Evolutionary conservation across 1,140 invertebrate genomes (phyloP).

Genomic region (Melitaea cinxia): DNA sequence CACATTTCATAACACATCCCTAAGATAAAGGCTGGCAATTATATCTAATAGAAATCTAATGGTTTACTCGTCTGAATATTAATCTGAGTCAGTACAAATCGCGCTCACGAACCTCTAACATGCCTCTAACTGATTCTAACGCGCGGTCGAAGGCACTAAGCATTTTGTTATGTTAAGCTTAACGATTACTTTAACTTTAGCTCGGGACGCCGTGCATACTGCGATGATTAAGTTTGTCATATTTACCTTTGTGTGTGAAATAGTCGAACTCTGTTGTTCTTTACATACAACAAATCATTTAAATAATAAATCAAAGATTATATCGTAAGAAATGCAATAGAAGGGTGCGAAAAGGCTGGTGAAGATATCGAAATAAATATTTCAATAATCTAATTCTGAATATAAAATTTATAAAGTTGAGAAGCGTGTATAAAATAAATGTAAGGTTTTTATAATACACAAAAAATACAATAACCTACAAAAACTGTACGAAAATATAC

Average conservation of each 20-base stretch:
- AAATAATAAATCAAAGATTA: no score
- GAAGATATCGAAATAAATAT: no score
- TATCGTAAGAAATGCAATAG: no score
- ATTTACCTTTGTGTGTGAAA: constrained; percentile 9
- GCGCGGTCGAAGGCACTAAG: constrained; percentile 19
- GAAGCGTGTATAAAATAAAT: no score
- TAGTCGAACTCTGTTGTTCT: not conserved
- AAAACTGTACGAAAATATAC: no score
- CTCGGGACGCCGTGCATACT: constrained; percentile 16
- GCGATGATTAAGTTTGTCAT: not conserved
- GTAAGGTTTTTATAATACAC: no score
- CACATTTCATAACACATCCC: constrained; percentile 6
- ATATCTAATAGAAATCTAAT: constrained; percentile 64
- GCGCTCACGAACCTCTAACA: constrained; percentile 40
- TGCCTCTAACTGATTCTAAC: constrained; percentile 63
- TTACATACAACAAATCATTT: no score
- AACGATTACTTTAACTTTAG: constrained; percentile 43
- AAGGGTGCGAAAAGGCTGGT: no score
- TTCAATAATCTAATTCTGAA: no score
- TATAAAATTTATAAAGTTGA: no score
- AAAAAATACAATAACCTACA: no score
- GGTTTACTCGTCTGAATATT: constrained; percentile 46
- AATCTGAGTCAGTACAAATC: constrained; percentile 56
- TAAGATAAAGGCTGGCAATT: constrained; percentile 38
- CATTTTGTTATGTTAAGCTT: constrained; percentile 50